A percentile compares a stretch with the other conserved stretches of the same genome.
Conservation (phyloP, 2,113 vertebrate genomes). For the Chionodraco myersi region DNA sequence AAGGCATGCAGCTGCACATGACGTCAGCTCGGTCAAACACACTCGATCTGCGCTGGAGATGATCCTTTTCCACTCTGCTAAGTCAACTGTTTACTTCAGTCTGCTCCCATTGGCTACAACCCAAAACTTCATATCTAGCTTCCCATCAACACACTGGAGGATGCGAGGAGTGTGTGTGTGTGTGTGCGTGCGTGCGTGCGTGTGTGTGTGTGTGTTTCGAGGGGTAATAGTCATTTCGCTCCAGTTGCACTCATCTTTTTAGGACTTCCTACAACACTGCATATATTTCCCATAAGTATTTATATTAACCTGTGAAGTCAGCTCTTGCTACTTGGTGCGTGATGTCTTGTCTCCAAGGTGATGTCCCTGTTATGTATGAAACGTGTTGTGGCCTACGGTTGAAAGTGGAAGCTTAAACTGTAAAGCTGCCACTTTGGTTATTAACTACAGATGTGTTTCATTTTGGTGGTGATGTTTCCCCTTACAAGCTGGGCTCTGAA, state of each 20-base stretch:
- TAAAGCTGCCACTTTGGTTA: slow-evolving; percentile 40
- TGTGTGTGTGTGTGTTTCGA: neutral
- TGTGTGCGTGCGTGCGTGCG: neutral
- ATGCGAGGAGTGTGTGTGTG: slow-evolving; percentile 25
- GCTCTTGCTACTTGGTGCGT: slow-evolving; percentile 4
- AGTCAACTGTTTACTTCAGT: slow-evolving; percentile 74
- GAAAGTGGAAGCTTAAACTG: slow-evolving; percentile 39
- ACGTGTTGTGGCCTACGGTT: slow-evolving; percentile 35
- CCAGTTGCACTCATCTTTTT: slow-evolving; percentile 65
- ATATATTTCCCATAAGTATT: slow-evolving; percentile 33
- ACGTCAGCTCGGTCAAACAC: slow-evolving; percentile 42
- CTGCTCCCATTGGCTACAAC: slow-evolving; percentile 36
- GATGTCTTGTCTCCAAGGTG: slow-evolving; percentile 18
- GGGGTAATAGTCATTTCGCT: slow-evolving; percentile 36
- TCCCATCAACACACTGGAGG: slow-evolving; percentile 50
- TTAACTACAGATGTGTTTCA: slow-evolving; percentile 42
- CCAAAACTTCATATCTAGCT: slow-evolving; percentile 54
- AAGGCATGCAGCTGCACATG: slow-evolving; percentile 26
- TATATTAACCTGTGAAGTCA: slow-evolving; percentile 17
- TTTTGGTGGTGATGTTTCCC: slow-evolving; percentile 8
- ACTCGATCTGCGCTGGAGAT: slow-evolving; percentile 23
- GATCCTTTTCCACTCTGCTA: slow-evolving; percentile 61
- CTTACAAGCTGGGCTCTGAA: slow-evolving; percentile 10
- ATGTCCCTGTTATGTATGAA: slow-evolving; percentile 34
- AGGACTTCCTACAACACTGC: slow-evolving; percentile 10